These are phyloP conservation scores for Tigriopus japonicus DNA, from an alignment of 1,140 invertebrate genomes.

Conservation along the genomic window DNA sequence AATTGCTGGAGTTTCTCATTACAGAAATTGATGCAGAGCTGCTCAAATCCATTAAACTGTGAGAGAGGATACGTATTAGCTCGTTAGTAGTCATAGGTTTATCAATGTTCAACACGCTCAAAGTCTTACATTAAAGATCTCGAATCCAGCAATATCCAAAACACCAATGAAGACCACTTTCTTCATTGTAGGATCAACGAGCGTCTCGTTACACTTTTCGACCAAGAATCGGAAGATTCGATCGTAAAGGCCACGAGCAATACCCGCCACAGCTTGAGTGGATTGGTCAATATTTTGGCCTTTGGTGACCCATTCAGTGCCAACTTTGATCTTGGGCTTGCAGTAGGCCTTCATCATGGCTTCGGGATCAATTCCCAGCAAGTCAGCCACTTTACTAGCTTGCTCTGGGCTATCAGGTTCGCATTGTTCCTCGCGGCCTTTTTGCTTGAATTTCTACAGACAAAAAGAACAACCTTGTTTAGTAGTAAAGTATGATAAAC, in stretches of 20 bases:
- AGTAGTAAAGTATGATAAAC: not conserved
- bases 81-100: too few species aligned
- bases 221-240: constrained; percentile 92
- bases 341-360: constrained; percentile 8
- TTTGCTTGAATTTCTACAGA: constrained; percentile 83
- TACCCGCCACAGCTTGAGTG: constrained; percentile 56
- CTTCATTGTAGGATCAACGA: constrained; percentile 86
- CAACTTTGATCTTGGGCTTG: constrained; percentile 82
- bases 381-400: constrained; percentile 32
- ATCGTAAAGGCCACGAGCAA: constrained; percentile 82
- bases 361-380: constrained; percentile 30
- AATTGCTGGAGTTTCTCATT: constrained; percentile 99
- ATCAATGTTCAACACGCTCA: not conserved
- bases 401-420: constrained; percentile 82
- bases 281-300: constrained; percentile 14
- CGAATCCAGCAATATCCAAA: constrained; percentile 99
- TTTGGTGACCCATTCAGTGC: constrained; percentile 85
- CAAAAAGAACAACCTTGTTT: not conserved
- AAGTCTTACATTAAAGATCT: constrained; percentile 65
- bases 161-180: constrained; percentile 98
- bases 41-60: constrained; percentile 94
- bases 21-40: constrained; percentile 99
- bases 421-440: constrained; percentile 97
- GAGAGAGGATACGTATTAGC: constrained; percentile 25
- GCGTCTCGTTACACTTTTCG: constrained; percentile 93